Conservation (phyloP, 2,113 vertebrate genomes). For the Tenebrosternarchus preto region DNA sequence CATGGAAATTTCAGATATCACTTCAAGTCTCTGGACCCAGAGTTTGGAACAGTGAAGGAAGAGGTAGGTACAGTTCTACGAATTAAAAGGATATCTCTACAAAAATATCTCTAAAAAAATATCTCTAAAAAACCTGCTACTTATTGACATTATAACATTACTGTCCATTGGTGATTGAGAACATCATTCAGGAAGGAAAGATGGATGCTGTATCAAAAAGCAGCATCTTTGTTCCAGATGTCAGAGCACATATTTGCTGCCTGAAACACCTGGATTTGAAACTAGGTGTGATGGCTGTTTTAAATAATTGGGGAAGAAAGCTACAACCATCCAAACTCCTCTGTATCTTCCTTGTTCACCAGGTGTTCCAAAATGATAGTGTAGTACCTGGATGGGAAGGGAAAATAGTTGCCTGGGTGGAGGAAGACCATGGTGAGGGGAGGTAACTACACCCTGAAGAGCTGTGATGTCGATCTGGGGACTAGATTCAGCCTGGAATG, state of each 20-base stretch:
- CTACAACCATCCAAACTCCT: too few relatives aligned
- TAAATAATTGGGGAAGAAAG: neutral
- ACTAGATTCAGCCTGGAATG: neutral
- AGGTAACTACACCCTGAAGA: slow-evolving; percentile 63
- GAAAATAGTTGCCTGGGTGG: slow-evolving; percentile 98
- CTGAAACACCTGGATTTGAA: neutral
- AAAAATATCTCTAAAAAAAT: neutral
- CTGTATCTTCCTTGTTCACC: neutral
- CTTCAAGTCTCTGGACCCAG: slow-evolving; percentile 96
- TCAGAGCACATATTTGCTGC: too few relatives aligned
- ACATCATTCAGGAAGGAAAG: too few relatives aligned
- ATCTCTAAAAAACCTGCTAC: neutral
- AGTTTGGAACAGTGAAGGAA: slow-evolving; percentile 98
- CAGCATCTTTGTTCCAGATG: too few relatives aligned
- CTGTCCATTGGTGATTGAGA: neutral
- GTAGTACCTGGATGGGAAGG: slow-evolving; percentile 96
- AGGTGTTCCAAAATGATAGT: slow-evolving; percentile 94
- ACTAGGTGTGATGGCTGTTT: neutral
- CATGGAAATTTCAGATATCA: slow-evolving; percentile 93
- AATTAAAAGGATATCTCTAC: neutral
- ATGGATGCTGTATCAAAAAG: too few relatives aligned
- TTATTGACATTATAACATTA: neutral
- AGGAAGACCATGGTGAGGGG: slow-evolving; percentile 90
- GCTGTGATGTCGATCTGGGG: neutral
- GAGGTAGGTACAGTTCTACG: slow-evolving; percentile 77